phyloP scores from a whole-genome alignment of 1,140 invertebrate species.

The Zaprionus kolodkinae region DNA sequence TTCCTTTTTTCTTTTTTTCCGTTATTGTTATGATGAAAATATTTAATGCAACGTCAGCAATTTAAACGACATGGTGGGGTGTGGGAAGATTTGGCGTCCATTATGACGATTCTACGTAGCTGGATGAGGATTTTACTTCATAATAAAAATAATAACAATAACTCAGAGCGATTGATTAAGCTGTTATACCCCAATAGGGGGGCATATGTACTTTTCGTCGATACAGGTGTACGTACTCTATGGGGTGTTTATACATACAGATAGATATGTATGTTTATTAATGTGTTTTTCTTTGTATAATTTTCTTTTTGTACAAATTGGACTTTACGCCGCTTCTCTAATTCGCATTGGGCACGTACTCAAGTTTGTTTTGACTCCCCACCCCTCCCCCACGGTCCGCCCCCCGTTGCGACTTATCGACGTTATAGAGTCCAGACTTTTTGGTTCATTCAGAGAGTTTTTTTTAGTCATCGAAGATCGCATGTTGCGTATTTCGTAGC shows the following conservation, averaged over 20 bases:
- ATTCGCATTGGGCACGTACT: slow-evolving; percentile 35
- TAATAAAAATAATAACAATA: not conserved
- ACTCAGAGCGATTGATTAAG: not conserved
- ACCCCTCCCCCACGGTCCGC: not conserved
- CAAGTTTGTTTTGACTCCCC: not conserved
- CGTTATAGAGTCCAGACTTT: slow-evolving; percentile 31
- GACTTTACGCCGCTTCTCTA: slow-evolving; percentile 38
- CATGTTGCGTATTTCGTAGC: slow-evolving; percentile 23
- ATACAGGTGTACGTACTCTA: not conserved
- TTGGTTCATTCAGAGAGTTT: slow-evolving; percentile 41
- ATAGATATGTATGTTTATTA: not conserved
- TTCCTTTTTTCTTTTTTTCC: not conserved
- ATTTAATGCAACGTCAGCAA: not conserved
- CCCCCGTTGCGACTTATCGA: not conserved
- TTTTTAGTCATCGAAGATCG: slow-evolving; percentile 60
- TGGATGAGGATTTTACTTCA: not conserved
- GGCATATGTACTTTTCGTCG: too few relatives aligned
- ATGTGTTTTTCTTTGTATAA: slow-evolving; percentile 7
- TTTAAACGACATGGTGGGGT: not conserved
- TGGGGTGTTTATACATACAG: not conserved
- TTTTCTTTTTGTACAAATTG: slow-evolving; percentile 1
- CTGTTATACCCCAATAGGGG: not conserved
- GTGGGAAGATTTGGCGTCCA: not conserved
- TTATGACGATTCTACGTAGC: not conserved
- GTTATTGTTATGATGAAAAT: not conserved